Conservation (phyloP, 2,113 vertebrate genomes). For the Ciconia maguari region DNA sequence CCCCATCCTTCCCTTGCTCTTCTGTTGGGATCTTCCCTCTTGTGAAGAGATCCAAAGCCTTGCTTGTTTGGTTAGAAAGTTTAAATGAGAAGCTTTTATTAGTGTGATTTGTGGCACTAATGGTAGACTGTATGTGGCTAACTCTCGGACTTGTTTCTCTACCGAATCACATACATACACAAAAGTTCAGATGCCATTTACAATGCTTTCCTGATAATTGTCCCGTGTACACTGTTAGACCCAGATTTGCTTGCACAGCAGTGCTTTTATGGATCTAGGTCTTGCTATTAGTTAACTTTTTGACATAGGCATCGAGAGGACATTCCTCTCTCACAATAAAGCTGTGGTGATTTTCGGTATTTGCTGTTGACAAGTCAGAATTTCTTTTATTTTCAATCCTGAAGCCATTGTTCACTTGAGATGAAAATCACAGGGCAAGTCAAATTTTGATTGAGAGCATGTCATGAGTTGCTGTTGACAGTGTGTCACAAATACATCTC, state of each 20-base stretch:
- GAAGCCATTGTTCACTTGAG: not conserved
- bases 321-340: not conserved
- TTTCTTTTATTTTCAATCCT: not conserved
- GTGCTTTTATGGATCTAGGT: not conserved
- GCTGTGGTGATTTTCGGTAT: not conserved
- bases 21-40: not conserved
- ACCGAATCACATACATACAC: not conserved
- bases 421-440: not conserved
- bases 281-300: not conserved
- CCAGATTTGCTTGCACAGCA: not conserved
- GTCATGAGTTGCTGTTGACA: not conserved
- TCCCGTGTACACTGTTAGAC: not conserved
- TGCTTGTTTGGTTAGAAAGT: not conserved
- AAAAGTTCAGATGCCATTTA: not conserved
- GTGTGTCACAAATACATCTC: not conserved
- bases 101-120: not conserved
- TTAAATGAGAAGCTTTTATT: not conserved
- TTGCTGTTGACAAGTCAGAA: not conserved
- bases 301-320: not conserved
- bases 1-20: not conserved
- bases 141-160: not conserved
- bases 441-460: not conserved
- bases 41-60: not conserved
- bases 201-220: not conserved
- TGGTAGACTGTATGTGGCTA: not conserved